phyloP scores from a whole-genome alignment of 2,113 vertebrate genomes.

The Agelaius phoeniceus region DNA sequence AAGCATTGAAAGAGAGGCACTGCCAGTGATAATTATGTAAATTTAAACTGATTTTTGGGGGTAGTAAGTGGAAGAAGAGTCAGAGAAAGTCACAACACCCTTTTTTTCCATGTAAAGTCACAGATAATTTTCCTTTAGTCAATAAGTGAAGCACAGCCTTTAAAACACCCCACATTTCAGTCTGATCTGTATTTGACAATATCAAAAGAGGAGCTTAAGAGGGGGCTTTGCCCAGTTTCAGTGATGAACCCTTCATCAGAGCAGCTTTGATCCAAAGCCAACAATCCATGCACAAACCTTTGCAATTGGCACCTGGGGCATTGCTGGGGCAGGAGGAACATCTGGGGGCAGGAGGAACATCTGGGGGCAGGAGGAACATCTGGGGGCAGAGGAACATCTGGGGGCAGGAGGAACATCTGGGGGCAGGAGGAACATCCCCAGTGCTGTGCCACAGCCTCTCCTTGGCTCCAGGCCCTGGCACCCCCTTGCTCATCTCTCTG shows the following conservation, averaged over 20 bases:
- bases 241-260: no score
- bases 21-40: neutral
- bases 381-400: neutral
- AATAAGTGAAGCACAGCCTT: neutral
- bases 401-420: neutral
- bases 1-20: neutral
- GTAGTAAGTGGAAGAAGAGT: neutral
- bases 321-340: neutral
- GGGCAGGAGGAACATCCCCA: neutral
- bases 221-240: neutral
- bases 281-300: neutral
- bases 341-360: neutral
- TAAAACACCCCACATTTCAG: neutral
- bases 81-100: neutral
- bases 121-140: neutral
- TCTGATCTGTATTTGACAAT: neutral
- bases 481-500: neutral
- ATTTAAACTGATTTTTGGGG: neutral
- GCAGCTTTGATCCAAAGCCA: neutral
- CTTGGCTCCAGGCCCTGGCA: neutral
- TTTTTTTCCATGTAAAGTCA: neutral
- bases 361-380: neutral
- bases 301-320: fast-evolving
- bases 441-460: no score
- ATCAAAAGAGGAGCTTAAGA: neutral